Conservation (phyloP, 2,888 invertebrate species). For the Plemyria rubiginata region DNA sequence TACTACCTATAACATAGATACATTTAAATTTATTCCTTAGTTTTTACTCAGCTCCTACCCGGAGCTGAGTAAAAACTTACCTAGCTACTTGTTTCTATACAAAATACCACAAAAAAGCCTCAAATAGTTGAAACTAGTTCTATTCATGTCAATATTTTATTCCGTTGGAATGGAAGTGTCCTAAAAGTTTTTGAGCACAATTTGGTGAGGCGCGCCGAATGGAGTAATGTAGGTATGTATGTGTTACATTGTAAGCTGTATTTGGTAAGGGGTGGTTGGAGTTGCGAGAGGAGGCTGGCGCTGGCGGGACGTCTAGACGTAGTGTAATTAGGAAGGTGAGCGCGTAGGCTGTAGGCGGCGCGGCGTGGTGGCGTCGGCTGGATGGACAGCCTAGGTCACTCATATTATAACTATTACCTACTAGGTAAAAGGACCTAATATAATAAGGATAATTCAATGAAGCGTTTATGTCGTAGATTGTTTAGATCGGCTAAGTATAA, state of each 20-base stretch:
- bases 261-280: constrained; percentile 59
- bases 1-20: no score
- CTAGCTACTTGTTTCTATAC: not conserved
- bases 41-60: no score
- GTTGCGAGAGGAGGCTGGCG: constrained; percentile 60
- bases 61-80: no score
- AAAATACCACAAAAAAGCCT: not conserved
- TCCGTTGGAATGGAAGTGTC: constrained; percentile 21
- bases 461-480: no score
- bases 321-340: constrained; percentile 81
- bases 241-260: constrained; percentile 55
- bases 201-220: constrained; percentile 32
- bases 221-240: constrained; percentile 32
- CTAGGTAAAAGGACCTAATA: no score
- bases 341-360: constrained; percentile 64
- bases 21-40: no score
- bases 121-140: constrained; percentile 11
- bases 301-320: constrained; percentile 79
- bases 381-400: not conserved
- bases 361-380: constrained; percentile 45
- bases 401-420: not conserved
- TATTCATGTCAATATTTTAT: constrained; percentile 19
- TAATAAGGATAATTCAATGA: no score
- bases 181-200: constrained; percentile 32
- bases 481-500: no score